Conservation (phyloP, 2,113 vertebrate genomes). For the Lepidothrix coronata region DNA sequence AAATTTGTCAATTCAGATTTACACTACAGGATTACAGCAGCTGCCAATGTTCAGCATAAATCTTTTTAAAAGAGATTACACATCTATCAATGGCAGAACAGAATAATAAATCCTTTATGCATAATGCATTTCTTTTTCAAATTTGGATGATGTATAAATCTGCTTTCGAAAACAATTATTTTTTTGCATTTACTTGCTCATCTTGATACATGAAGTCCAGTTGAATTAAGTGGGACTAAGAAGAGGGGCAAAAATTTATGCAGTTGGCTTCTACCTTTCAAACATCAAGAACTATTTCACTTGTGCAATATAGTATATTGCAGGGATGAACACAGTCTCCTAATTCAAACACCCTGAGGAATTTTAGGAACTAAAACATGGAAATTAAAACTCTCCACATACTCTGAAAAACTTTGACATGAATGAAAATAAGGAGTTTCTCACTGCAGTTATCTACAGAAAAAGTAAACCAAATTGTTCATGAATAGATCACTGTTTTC, state of each 20-base stretch:
- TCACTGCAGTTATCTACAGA: background rate
- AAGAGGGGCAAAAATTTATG: background rate
- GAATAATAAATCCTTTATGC: background rate
- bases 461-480: background rate
- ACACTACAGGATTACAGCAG: background rate
- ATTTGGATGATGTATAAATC: background rate
- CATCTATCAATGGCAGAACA: background rate
- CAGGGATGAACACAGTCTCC: background rate
- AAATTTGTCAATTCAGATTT: conserved; percentile 15
- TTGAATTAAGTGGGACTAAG: background rate
- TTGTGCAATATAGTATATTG: background rate
- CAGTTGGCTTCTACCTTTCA: background rate
- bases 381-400: background rate
- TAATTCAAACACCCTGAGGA: background rate
- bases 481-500: background rate
- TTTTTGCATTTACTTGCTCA: background rate
- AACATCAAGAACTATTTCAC: background rate
- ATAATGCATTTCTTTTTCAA: background rate
- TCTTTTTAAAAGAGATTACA: background rate
- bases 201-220: background rate
- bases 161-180: background rate
- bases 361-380: background rate
- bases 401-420: background rate
- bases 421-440: background rate
- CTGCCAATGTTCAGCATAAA: background rate